Evolutionary conservation across 1,140 invertebrate genomes (phyloP), one percentile per base, ranked within the genome.

Genomic region (Thalassaphorura encarpata): DNA sequence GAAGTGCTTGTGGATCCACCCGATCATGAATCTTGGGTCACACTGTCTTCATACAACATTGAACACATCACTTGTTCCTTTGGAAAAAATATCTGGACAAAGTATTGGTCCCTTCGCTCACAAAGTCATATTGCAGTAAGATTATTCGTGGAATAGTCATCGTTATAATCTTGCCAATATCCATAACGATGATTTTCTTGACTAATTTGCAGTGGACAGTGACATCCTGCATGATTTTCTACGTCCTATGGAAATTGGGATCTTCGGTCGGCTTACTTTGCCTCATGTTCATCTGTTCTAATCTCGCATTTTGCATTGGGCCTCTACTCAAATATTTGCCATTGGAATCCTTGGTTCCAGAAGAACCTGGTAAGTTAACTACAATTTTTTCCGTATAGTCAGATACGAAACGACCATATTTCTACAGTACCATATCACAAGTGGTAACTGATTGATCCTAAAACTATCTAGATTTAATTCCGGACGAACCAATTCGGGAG

Each of bases 1-100:
- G 58, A 60, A 21, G 59, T 64, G 18, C 53, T 64, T 24, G 59
- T 64, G 3, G 62, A 64, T 52, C 62, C 62, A 39, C 62, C 62
- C 42, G 62, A 64, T 41, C 27, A 51, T 50, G 62, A 64, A 54
- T 48, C 46, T n/a, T 64, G 62, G 62, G 46, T 51, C 3, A 61
- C 47, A 24, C 31, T 64, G 15, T 58, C 60, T 29, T 47, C 56
- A 18, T 64, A 64, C 26, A 56, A 61, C 29, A 29, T 64, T 11
- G 52, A 61, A 41, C 56, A 61, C n/a, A 29, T 41, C 4, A 41
- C 51, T 19, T 24, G 48, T 26, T 31, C 46, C 28, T 54, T 61
- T 49, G 49, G 23, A 15, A 56, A 53, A 52, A 41, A 31, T 8
- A 13, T 59, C 4, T 59, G 39, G 29, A 57, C n/a, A 15, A 29